A percentile compares a stretch with the other conserved stretches of the same genome.
Conservation (phyloP, 2,888 invertebrate genomes). For the Arge pagana region DNA sequence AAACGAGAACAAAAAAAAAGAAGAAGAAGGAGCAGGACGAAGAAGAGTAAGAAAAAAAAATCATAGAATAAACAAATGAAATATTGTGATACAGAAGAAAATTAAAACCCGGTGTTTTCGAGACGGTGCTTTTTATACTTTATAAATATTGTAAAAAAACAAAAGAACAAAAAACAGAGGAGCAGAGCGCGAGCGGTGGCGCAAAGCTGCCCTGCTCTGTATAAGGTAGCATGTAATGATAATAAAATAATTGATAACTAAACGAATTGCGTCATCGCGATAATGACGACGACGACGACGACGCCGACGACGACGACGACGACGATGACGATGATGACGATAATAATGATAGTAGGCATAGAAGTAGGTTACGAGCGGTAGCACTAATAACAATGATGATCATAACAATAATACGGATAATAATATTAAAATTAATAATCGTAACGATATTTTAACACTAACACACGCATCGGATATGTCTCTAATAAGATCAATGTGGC, state of each 20-base stretch:
- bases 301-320: too few relatives aligned
- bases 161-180: constrained; percentile 5
- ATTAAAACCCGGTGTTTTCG: constrained; percentile 41
- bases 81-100: constrained; percentile 46
- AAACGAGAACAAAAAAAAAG: constrained; percentile 27
- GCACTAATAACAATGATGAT: neutral
- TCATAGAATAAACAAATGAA: too few relatives aligned
- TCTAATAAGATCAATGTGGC: constrained; percentile 47
- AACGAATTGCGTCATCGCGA: constrained; percentile 4
- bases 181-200: too few relatives aligned
- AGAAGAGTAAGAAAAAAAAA: neutral
- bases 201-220: too few relatives aligned
- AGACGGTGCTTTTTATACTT: constrained; percentile 53
- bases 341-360: neutral
- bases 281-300: too few relatives aligned
- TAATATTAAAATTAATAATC: neutral
- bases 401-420: neutral
- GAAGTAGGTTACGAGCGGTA: too few relatives aligned
- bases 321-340: neutral
- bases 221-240: too few relatives aligned
- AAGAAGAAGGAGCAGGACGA: neutral
- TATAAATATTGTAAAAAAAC: constrained; percentile 49
- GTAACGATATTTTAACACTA: constrained; percentile 34
- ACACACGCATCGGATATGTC: constrained; percentile 23
- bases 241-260: too few relatives aligned